Evolutionary conservation across 2,113 vertebrate genomes (phyloP), one percentile per base, ranked within the genome.

Genomic region (Neogobius melanostomus): DNA sequence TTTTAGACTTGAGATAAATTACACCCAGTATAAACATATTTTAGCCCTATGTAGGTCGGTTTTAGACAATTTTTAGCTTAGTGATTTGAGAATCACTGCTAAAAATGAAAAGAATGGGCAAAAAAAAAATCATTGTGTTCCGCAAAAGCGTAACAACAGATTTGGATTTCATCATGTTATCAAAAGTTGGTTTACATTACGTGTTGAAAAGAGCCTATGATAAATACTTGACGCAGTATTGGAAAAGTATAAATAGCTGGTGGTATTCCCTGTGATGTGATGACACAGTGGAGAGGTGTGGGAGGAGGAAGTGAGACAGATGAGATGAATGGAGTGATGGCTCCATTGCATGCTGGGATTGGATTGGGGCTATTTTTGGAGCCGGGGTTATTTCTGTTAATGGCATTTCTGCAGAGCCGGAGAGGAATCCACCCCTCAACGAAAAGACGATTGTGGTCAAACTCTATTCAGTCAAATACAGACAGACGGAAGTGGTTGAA

Each of bases 281-380:
- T 61, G 67, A 42, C 64, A 50, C 61, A 63, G 14, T 69, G 46
- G 46, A 61, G 36, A 53, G 45, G 21, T 48, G 48, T 28, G 17
- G 16, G 62, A 56, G 3, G 46, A 54, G 53, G 54, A 66, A 50
- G 16, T 46, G 56, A 17, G 69, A 54, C 53, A 9, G 68, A 51
- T 51, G 42, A 62, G 64, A 79, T 68, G 68, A 81, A 80, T 72
- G 68, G 59, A 64, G 43, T 50, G 36, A 56, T 73, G 56, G 54
- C 64, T 45, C 54, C 80, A 66, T 64, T 49, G 71, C 73, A 74
- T 6, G 54, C 48, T 2, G 66, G 68, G 66, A 79, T 77, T 64
- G 71, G 74, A 81, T 71, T 78, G 44, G 28, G 72, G 68, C 61
- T 85, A 80, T 77, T 83, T 69, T 51, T 64, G 60, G 67, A 77